Conservation (phyloP, 35 echinoderm and acorn worm species). For the Ophioderma brevispina region DNA sequence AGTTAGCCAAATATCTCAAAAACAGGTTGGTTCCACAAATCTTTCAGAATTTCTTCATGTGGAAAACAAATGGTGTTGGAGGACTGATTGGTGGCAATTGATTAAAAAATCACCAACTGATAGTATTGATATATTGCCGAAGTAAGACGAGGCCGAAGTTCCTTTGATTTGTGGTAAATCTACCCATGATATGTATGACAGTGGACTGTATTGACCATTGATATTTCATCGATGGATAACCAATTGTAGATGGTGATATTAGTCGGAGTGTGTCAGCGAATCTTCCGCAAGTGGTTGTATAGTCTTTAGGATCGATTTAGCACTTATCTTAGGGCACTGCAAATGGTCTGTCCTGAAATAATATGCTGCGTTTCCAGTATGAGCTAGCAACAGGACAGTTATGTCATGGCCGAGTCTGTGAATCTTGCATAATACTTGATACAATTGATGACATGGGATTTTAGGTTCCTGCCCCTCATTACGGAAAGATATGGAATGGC, state of each 20-base stretch:
- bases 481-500: slow-evolving; percentile 79
- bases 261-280: slow-evolving; percentile 19
- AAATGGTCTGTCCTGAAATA: slow-evolving; percentile 49
- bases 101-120: slow-evolving; percentile 46
- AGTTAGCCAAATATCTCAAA: slow-evolving; percentile 19
- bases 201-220: slow-evolving; percentile 10
- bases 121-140: slow-evolving; percentile 31
- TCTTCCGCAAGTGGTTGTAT: slow-evolving; percentile 20
- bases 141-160: background rate
- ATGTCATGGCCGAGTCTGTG: slow-evolving; percentile 24
- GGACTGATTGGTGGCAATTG: slow-evolving; percentile 38
- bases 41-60: background rate
- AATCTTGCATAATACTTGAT: slow-evolving; percentile 30
- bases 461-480: slow-evolving; percentile 62
- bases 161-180: slow-evolving; percentile 47
- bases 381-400: slow-evolving; percentile 38
- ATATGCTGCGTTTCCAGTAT: slow-evolving; percentile 65
- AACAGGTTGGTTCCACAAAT: slow-evolving; percentile 21
- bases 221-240: slow-evolving; percentile 7
- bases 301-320: slow-evolving; percentile 27
- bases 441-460: slow-evolving; percentile 70
- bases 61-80: background rate
- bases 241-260: slow-evolving; percentile 1
- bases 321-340: slow-evolving; percentile 35
- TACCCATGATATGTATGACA: slow-evolving; percentile 27